Evolutionary conservation across 2,888 invertebrate genomes (phyloP).

Genomic region (Scaptomyza flava): DNA sequence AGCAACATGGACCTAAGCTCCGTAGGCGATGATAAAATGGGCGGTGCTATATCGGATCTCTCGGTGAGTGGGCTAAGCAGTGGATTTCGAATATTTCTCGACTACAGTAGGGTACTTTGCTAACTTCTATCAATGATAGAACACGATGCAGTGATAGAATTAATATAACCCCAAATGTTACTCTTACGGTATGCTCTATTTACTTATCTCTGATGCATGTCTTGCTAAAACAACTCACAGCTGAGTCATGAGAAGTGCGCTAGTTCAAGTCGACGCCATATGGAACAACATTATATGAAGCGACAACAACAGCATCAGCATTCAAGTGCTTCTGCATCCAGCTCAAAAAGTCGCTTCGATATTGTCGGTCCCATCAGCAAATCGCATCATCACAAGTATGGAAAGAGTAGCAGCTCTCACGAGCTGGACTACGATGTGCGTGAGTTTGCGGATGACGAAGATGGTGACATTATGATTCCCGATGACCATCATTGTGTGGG

Average conservation of each 20-base stretch:
- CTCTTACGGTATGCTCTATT: slow-evolving; percentile 25
- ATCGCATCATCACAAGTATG: slow-evolving; percentile 71
- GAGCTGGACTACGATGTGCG: slow-evolving; percentile 74
- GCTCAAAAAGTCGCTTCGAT: slow-evolving; percentile 53
- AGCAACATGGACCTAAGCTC: slow-evolving; percentile 74
- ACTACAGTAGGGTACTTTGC: neutral
- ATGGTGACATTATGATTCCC: slow-evolving; percentile 58
- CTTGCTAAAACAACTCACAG: slow-evolving; percentile 40
- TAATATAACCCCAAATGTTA: slow-evolving; percentile 8
- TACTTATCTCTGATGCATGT: slow-evolving; percentile 43
- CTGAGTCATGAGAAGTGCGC: slow-evolving; percentile 80
- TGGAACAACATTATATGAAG: slow-evolving; percentile 86
- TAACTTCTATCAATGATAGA: neutral
- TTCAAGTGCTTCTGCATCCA: slow-evolving; percentile 27
- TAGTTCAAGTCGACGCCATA: slow-evolving; percentile 65
- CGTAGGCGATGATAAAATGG: slow-evolving; percentile 77
- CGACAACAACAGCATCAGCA: slow-evolving; percentile 73
- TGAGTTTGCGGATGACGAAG: slow-evolving; percentile 70
- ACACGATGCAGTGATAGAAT: neutral
- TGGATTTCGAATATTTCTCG: neutral
- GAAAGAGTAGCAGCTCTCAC: slow-evolving; percentile 73
- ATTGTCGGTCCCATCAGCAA: slow-evolving; percentile 39
- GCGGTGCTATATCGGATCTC: slow-evolving; percentile 80
- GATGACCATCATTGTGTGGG: slow-evolving; percentile 75
- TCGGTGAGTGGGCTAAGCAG: slow-evolving; percentile 79